Base-by-base conservation (phyloP, 2,888 invertebrate genomes). In the Ochropleura leucogaster region DNA sequence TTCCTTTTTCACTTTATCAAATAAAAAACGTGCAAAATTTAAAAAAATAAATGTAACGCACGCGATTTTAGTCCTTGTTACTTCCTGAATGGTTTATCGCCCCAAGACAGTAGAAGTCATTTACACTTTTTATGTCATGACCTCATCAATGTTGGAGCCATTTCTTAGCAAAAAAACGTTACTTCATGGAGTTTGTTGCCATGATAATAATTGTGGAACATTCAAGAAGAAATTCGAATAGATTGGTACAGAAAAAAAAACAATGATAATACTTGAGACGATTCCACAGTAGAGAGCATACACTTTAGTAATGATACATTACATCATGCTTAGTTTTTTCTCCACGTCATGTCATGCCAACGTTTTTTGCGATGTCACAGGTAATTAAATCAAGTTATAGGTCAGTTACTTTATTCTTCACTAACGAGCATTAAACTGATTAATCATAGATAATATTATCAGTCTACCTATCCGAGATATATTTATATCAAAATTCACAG, bases 141-240 rank as follows among this genome's bases (percentile, higher is more conserved):
- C 47, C 47, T 82, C 69, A 82, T 77, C 67, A 55, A 57, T 42
- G 40, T 49, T 53, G 14, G 46, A 69, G 68, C 57, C 71, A 75
- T 79, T 79, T 83, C 79, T 74, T n/a, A 71, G 69, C 68, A 59
- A 81, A 77, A 80, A 80, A 80, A 82, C 47, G 47, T 51, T 59
- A 16, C 10, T 44, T 18, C 57, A 68, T 78, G 18, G 62, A 69
- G 64, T 82, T 59, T 79, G 53, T 83, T 75, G 46, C 68, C 68
- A 66, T 66, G 62, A 46, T 66, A 57, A 46, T 47, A 63, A 72
- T 69, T 60, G 68, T 70, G 67, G 67, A 68, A 82, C 30, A 67
- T 53, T 66, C 49, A 77, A 68, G 53, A 77, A 47, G 66, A 69
- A 69, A 67, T 42, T 46, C 9, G 12, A 72, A 65, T 67, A 63